Evolutionary conservation across 1,140 invertebrate genomes (phyloP), one percentile per base, ranked within the genome.

Genomic region (Drosophila santomea): DNA sequence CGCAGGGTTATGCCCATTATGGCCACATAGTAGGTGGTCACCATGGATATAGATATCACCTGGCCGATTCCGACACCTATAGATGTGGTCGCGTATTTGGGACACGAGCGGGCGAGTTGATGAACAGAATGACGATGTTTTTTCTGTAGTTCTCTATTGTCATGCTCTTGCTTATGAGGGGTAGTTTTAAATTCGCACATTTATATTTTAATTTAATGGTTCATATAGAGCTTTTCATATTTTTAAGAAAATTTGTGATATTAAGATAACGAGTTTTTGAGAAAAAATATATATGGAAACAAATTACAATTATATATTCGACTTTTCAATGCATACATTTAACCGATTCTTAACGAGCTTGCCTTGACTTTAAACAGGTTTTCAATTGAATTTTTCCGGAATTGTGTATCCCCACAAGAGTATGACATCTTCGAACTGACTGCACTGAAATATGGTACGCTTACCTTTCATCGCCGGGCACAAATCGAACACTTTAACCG

Each of bases 51-150:
- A 0, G 96, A 94, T 3, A 96, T 92, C 25, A 95, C 95, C 92
- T 96, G 95, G 2, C 95, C 95, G 80, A 96, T 96, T 11, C 96
- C 96, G 43, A 96, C 94, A 74, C 96, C 96, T 95, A 88, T 43
- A 50, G 78, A 61, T 78, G 69, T 52, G 63, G 63, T 66, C 44
- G 45, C 60, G 62, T 44, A 23, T 66, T 52, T 20, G 61, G 38
- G 47, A 44, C 45, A 51, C 32, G 32, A 45, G 45, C 61, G 54
- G 73, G 38, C 45, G 47, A 25, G 36, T 59, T 58, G 62, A 77
- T 77, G 73, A 68, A 57, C 48, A 54, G 14, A 59, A 60, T 59
- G 62, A 61, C 43, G 62, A 56, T 76, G 48, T 38, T 50, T 15
- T 54, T 32, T 10, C 36, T 20, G 52, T 14, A n/a, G 43, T 47